Evolutionary conservation across 2,113 vertebrate genomes (phyloP).

Genomic region (Ranitomeya variabilis): DNA sequence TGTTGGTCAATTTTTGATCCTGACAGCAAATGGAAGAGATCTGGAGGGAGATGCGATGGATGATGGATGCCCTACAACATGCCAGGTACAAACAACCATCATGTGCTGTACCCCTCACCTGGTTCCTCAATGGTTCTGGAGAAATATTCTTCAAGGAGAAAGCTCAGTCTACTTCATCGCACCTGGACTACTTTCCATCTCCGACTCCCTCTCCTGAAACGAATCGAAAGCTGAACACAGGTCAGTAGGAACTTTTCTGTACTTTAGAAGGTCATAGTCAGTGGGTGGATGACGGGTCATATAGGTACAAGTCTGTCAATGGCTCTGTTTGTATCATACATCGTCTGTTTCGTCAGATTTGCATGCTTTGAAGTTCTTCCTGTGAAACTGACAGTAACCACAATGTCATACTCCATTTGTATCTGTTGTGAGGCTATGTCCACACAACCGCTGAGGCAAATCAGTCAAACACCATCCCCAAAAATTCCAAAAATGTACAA

Average conservation of each 20-base stretch:
- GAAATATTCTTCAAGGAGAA: constrained; percentile 72
- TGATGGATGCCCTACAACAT: constrained; percentile 87
- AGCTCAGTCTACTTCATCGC: constrained; percentile 76
- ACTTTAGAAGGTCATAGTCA: background rate
- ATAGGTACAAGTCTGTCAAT: background rate
- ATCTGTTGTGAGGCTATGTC: no score
- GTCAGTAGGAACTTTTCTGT: constrained; percentile 62
- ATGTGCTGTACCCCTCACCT: constrained; percentile 77
- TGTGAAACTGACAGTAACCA: no score
- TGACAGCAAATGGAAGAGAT: constrained; percentile 89
- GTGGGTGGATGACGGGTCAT: background rate
- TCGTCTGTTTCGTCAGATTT: background rate
- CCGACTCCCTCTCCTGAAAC: constrained; percentile 80
- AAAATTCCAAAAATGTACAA: no score
- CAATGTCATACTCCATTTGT: no score
- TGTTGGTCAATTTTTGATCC: background rate
- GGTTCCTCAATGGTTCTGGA: constrained; percentile 77
- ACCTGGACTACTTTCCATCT: constrained; percentile 82
- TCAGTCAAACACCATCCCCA: no score
- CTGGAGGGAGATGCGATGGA: constrained; percentile 89
- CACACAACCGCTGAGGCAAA: no score
- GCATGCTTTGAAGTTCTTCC: background rate
- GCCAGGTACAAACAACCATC: constrained; percentile 88
- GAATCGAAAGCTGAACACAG: constrained; percentile 75
- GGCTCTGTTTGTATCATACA: background rate